phyloP scores from a whole-genome alignment of 2,113 vertebrate species.

The Oenanthe oenanthe region DNA sequence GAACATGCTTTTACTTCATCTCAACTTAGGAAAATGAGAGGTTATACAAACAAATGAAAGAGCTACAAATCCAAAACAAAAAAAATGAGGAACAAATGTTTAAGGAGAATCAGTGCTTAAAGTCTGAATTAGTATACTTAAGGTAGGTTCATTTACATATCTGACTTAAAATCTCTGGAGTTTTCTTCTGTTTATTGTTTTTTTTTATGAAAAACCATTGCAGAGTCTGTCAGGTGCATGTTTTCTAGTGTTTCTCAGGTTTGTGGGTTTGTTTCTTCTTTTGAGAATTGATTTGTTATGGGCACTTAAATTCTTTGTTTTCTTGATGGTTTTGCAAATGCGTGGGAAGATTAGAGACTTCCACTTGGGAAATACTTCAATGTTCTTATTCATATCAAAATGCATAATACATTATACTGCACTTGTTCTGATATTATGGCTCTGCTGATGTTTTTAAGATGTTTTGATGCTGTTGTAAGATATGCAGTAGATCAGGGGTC shows the following conservation, averaged over 20 bases:
- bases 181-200: background rate
- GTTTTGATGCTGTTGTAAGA: background rate
- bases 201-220: background rate
- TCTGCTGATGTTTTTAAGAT: background rate
- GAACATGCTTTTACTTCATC: background rate
- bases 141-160: slow-evolving; percentile 76
- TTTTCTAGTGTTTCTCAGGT: background rate
- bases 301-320: background rate
- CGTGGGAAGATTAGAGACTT: background rate
- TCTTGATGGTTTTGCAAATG: background rate
- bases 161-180: background rate
- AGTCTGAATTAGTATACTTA: slow-evolving; percentile 78
- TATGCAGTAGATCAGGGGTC: background rate
- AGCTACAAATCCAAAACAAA: slow-evolving; percentile 84
- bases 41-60: slow-evolving; percentile 88
- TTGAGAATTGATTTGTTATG: background rate
- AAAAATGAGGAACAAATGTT: slow-evolving; percentile 90
- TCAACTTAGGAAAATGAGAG: slow-evolving; percentile 89
- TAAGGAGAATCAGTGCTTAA: slow-evolving; percentile 87
- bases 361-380: background rate
- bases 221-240: background rate
- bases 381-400: background rate
- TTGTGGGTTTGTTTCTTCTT: background rate
- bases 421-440: background rate
- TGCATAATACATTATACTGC: rapidly evolving